A percentile compares a stretch with the other conserved stretches of the same genome.
Conservation (phyloP, 2,113 vertebrate genomes). For the Ahaetulla prasina region DNA sequence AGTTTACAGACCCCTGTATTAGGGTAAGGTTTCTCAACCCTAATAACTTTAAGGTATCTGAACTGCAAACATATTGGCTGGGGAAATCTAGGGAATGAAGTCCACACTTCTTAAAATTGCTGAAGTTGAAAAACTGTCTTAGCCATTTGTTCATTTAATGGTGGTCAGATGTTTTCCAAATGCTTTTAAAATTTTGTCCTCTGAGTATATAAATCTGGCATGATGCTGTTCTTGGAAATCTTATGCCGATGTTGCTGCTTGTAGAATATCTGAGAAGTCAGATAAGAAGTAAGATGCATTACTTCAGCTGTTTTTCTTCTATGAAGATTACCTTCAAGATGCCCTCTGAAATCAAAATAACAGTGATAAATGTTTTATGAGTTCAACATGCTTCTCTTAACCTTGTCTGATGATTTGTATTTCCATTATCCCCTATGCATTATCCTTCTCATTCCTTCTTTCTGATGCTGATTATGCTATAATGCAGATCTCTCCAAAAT, state of each 20-base stretch:
- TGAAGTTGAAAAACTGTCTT: background rate
- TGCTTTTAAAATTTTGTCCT: background rate
- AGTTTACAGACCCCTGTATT: no score
- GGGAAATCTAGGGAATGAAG: background rate
- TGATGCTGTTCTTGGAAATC: background rate
- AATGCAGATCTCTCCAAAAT: background rate
- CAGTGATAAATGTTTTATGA: background rate
- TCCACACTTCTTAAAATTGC: background rate
- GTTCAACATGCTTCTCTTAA: background rate
- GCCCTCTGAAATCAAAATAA: conserved; percentile 23
- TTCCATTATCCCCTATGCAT: background rate
- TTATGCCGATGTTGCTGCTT: background rate
- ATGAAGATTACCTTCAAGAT: background rate
- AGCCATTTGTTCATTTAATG: conserved; percentile 29
- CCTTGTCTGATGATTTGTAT: conserved; percentile 3
- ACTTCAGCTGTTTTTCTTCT: background rate
- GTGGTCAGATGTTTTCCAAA: conserved; percentile 19
- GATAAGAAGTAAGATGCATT: background rate
- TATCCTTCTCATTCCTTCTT: background rate
- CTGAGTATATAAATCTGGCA: background rate
- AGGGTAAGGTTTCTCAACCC: background rate
- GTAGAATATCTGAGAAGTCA: background rate
- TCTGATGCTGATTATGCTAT: background rate
- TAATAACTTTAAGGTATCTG: background rate
- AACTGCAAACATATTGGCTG: background rate